phyloP scores from a whole-genome alignment of 2,888 invertebrate species.

The Rotaria socialis region DNA sequence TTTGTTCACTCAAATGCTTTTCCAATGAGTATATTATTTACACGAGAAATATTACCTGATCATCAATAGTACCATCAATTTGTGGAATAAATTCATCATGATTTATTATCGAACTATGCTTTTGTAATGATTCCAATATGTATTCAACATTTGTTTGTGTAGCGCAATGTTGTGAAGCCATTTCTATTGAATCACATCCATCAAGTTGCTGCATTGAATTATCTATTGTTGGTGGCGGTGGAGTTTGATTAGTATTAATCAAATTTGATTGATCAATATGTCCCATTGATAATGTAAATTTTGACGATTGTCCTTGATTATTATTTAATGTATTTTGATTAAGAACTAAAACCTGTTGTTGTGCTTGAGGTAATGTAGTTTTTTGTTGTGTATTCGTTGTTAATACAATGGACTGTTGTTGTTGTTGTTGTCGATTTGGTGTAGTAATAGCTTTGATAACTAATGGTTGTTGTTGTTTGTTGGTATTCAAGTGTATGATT shows the following conservation, averaged over 20 bases:
- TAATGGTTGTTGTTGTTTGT: conserved; percentile 17
- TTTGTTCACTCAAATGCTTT: too few species aligned
- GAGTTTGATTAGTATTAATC: neutral
- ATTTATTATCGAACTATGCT: too few species aligned
- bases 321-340: conserved; percentile 4
- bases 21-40: too few species aligned
- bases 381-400: conserved; percentile 13
- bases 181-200: neutral
- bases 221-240: neutral
- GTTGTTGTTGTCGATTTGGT: neutral
- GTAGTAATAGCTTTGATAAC: conserved; percentile 25
- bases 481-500: neutral
- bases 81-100: neutral
- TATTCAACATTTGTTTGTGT: too few species aligned
- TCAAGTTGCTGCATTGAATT: neutral
- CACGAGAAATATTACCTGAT: neutral
- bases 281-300: neutral
- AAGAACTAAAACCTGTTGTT: neutral
- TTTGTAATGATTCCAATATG: too few species aligned
- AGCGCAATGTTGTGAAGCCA: too few species aligned
- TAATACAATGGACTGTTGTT: neutral
- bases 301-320: neutral
- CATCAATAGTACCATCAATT: conserved; percentile 32
- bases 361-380: neutral
- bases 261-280: neutral